Evolutionary conservation across 2,888 invertebrate genomes (phyloP), one percentile per base, ranked within the genome.

Genomic region (Crioceris asparagi): DNA sequence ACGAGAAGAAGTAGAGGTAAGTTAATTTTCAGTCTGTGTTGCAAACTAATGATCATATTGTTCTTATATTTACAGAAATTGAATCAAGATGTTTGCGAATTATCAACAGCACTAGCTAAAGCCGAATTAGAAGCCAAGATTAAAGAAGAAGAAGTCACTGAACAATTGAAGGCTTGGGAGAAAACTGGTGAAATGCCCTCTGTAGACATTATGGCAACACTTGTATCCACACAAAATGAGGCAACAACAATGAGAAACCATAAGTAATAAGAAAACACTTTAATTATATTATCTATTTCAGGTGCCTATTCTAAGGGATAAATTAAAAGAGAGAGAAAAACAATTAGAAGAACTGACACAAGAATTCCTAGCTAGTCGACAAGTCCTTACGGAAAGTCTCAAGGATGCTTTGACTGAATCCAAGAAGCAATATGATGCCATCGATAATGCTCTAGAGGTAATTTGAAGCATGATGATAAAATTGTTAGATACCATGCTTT

Each of bases 391-490:
- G 4, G 65, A 66, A 41, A 67, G 62, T 44, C 59, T 67, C 49
- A 64, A 66, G 42, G 63, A 66, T 44, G 67, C 69, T 16, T 57
- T 68, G 32, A 55, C 52, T 16, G 75, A 76, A 59, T 71, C 75
- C 0, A 71, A 72, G 30, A 67, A 71, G 51, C 71, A 79, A 43
- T 78, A 78, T 59, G 71, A 71, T 50, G 74, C 76, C 26, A 69
- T 79, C 37, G 75, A 74, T 57, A 68, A 67, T 31, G 76, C 76
- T 17, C 59, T 74, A 38, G 66, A 69, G 46, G 74, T 77, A 46
- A 58, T 53, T 23, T 21, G 1, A n/a, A 30, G 17, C 11, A 6
- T 29, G 18, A 14, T 29, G 29, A 17, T 17, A 17, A 19, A 42
- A 29, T 23, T 32, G 18, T 12, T 31, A n/a, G n/a, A n/a, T n/a